A percentile compares a stretch with the other conserved stretches of the same genome.
Evolutionary conservation across 2,888 invertebrate genomes (phyloP).

Genomic region (Macrosiphum euphorbiae): DNA sequence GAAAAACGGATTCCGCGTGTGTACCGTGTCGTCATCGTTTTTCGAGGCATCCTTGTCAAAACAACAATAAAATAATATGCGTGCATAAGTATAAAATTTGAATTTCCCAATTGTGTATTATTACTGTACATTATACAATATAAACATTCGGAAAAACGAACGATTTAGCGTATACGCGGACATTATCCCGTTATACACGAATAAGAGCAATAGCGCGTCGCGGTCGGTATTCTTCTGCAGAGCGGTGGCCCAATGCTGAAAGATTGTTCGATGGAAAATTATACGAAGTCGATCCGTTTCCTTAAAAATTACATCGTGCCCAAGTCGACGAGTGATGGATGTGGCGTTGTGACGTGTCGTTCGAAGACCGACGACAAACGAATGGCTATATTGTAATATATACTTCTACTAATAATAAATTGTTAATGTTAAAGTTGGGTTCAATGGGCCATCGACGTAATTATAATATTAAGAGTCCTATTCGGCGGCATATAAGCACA

Average conservation of each 20-base stretch:
- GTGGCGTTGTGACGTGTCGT: not conserved
- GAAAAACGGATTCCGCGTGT: constrained; percentile 52
- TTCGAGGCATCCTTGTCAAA: constrained; percentile 46
- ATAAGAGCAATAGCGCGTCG: not conserved
- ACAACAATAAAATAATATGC: constrained; percentile 53
- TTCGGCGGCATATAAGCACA: not conserved
- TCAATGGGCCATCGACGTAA: not conserved
- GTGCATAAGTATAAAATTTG: constrained; percentile 42
- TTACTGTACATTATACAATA: constrained; percentile 17
- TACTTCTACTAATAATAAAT: constrained; percentile 18
- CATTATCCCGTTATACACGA: constrained; percentile 44
- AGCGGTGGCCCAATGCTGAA: not conserved
- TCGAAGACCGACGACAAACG: not conserved
- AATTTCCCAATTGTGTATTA: constrained; percentile 43
- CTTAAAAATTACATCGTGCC: not conserved
- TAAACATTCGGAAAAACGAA: not conserved
- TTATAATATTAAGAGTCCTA: not conserved
- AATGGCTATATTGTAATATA: not conserved
- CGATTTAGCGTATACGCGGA: constrained; percentile 2
- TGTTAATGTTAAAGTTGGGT: not conserved
- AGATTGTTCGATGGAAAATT: not conserved
- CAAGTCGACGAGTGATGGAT: not conserved
- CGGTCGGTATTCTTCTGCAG: not conserved
- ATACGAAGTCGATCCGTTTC: not conserved
- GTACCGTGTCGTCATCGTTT: constrained; percentile 38